Conservation (phyloP, 2,888 invertebrate species). For the Carabus problematicus region DNA sequence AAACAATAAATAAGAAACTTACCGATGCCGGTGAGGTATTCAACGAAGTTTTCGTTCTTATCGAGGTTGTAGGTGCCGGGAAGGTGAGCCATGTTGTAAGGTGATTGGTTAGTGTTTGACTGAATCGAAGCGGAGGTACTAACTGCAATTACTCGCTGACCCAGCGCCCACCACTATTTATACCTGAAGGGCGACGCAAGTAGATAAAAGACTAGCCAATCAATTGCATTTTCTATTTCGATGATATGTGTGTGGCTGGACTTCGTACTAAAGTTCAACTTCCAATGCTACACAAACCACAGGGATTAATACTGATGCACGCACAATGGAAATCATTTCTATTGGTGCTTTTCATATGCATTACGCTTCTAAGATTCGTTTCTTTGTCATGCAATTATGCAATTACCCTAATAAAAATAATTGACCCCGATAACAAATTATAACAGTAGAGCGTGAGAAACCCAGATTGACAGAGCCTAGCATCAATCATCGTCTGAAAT, state of each 20-base stretch:
- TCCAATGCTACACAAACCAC: background rate
- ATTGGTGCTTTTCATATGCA: background rate
- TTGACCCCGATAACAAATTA: background rate
- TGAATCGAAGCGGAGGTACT: background rate
- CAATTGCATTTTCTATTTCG: constrained; percentile 22
- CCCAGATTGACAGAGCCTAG: too few species aligned
- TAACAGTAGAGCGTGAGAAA: too few species aligned
- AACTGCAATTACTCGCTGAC: constrained; percentile 8
- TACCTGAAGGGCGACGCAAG: background rate
- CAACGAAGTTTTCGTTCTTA: constrained; percentile 48
- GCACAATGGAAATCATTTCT: constrained; percentile 1
- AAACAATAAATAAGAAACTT: constrained; percentile 32
- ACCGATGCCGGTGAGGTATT: constrained; percentile 49
- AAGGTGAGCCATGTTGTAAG: constrained; percentile 26
- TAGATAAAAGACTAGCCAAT: background rate
- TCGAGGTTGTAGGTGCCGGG: constrained; percentile 48
- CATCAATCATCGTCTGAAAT: too few species aligned
- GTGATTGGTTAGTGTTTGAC: background rate
- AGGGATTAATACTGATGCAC: background rate
- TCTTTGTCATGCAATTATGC: constrained; percentile 13
- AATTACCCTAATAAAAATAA: constrained; percentile 11
- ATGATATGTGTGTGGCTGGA: background rate
- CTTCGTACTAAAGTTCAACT: constrained; percentile 4
- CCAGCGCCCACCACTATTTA: background rate
- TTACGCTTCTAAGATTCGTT: background rate